phyloP scores from a whole-genome alignment of 2,113 vertebrate genomes.

The Phylloscopus whistleri region DNA sequence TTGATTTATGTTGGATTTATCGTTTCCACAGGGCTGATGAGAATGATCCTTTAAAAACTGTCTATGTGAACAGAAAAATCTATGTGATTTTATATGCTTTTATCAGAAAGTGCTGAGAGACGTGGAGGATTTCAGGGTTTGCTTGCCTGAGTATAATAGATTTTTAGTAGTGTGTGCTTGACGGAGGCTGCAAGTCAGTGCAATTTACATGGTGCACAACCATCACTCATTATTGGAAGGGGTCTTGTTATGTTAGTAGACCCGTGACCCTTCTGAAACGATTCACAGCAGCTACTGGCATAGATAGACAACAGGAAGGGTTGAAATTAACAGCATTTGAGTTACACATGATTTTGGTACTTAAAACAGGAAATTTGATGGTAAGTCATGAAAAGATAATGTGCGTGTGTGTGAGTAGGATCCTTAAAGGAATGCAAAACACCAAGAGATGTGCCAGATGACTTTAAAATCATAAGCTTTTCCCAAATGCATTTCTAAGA shows the following conservation, averaged over 20 bases:
- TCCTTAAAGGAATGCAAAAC: not conserved
- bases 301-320: not conserved
- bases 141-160: not conserved
- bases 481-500: not conserved
- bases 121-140: not conserved
- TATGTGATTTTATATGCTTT: not conserved
- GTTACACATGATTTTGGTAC: not conserved
- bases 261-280: not conserved
- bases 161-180: not conserved
- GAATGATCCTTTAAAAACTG: not conserved
- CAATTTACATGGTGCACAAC: not conserved
- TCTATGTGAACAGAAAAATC: not conserved
- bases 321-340: not conserved
- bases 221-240: not conserved
- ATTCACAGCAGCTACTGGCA: not conserved
- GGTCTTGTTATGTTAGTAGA: not conserved
- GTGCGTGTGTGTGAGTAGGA: not conserved
- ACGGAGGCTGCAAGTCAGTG: not conserved
- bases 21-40: not conserved
- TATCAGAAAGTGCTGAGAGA: not conserved
- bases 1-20: not conserved
- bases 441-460: not conserved
- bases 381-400: not conserved
- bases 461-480: not conserved
- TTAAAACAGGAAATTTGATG: not conserved